Percentiles rank a stretch among this genome's conserved stretches.
phyloP scores from a whole-genome alignment of 2,797 vertebrate species.

The Picus viridis region DNA sequence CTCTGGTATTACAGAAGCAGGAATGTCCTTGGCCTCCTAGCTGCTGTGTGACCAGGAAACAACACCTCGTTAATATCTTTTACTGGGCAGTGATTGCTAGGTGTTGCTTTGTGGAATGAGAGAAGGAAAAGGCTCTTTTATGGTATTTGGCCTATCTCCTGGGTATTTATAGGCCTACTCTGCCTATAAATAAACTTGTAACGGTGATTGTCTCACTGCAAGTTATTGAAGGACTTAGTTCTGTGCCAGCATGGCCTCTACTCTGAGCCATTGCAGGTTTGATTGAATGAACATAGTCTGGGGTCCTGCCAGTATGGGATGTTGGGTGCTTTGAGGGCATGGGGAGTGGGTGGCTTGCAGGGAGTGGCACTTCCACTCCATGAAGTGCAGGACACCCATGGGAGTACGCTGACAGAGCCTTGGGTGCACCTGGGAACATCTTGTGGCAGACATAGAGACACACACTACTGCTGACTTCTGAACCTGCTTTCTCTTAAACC shows the following conservation, averaged over 20 bases:
- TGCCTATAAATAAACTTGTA: slow-evolving; percentile 14
- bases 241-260: background rate
- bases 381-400: background rate
- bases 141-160: background rate
- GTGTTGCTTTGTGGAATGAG: background rate
- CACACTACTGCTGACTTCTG: background rate
- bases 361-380: background rate
- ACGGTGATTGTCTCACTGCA: background rate
- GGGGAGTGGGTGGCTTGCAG: accelerated
- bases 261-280: background rate
- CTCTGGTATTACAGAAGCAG: background rate
- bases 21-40: background rate
- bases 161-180: background rate
- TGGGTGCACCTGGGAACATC: background rate
- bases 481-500: background rate
- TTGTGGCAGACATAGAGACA: background rate
- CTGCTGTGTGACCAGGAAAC: slow-evolving; percentile 8
- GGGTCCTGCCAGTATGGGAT: accelerated
- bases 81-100: background rate
- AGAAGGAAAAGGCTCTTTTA: background rate
- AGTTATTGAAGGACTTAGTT: background rate
- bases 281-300: accelerated
- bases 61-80: slow-evolving; percentile 21
- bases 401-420: background rate
- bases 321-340: background rate